A percentile compares a stretch with the other conserved stretches of the same genome.
Conservation (phyloP, 2,888 invertebrate genomes). For the Drosophila koepferae region DNA sequence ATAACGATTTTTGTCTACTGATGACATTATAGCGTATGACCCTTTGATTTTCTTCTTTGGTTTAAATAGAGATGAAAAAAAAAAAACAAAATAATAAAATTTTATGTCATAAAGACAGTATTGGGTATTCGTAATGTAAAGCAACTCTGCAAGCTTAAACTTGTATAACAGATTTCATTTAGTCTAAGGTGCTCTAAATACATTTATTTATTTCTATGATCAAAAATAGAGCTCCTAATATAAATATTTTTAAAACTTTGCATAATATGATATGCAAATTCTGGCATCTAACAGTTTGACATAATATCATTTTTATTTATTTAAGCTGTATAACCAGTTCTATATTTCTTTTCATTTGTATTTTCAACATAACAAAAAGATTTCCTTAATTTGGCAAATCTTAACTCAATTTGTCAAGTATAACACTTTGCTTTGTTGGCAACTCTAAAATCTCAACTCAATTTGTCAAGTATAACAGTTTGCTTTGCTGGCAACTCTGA, state of each 20-base stretch:
- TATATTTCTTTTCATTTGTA: background rate
- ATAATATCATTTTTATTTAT: background rate
- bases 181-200: too few species aligned
- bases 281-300: background rate
- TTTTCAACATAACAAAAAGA: background rate
- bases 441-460: background rate
- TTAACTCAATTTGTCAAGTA: too few species aligned
- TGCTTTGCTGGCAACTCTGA: background rate
- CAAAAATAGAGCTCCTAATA: too few species aligned
- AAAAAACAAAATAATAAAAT: too few species aligned
- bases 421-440: background rate
- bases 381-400: background rate
- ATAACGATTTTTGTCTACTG: background rate
- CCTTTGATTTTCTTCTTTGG: background rate
- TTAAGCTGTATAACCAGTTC: background rate
- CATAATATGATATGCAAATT: background rate
- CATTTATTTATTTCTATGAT: too few species aligned
- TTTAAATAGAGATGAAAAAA: too few species aligned
- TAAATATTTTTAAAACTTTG: too few species aligned
- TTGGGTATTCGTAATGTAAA: too few species aligned
- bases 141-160: too few species aligned
- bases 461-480: slow-evolving; percentile 5
- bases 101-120: too few species aligned
- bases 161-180: too few species aligned
- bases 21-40: background rate